Conservation (phyloP, 2,797 vertebrate species). For the Buceros bicornis region DNA sequence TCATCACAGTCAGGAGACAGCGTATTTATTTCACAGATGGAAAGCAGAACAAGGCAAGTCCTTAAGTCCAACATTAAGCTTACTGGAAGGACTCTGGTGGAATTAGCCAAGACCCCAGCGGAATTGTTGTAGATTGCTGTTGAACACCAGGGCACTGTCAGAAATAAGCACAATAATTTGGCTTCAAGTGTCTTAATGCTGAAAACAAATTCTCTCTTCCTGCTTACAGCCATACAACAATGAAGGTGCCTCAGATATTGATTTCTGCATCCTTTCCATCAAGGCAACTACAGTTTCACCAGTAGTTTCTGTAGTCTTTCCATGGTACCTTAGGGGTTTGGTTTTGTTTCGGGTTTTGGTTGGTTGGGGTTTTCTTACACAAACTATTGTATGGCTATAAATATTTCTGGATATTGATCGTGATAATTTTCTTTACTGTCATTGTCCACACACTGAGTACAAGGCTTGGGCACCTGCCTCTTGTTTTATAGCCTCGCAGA, state of each 20-base stretch:
- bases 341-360: neutral
- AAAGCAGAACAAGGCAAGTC: neutral
- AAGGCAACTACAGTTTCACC: neutral
- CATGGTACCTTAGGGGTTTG: neutral
- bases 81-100: neutral
- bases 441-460: neutral
- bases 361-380: neutral
- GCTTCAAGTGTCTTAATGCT: neutral
- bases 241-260: neutral
- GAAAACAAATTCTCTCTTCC: neutral
- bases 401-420: neutral
- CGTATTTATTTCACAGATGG: neutral
- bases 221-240: neutral
- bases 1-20: rapidly evolving
- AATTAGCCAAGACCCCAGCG: rapidly evolving
- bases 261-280: neutral
- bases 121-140: neutral
- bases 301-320: too few species aligned
- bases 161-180: neutral
- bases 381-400: neutral
- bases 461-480: neutral
- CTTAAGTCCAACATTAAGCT: neutral
- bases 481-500: neutral
- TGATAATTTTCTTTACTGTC: neutral
- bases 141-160: neutral